These are phyloP conservation scores for Yponomeuta cagnagella DNA, from an alignment of 2,888 invertebrate species.

Conservation along the genomic window DNA sequence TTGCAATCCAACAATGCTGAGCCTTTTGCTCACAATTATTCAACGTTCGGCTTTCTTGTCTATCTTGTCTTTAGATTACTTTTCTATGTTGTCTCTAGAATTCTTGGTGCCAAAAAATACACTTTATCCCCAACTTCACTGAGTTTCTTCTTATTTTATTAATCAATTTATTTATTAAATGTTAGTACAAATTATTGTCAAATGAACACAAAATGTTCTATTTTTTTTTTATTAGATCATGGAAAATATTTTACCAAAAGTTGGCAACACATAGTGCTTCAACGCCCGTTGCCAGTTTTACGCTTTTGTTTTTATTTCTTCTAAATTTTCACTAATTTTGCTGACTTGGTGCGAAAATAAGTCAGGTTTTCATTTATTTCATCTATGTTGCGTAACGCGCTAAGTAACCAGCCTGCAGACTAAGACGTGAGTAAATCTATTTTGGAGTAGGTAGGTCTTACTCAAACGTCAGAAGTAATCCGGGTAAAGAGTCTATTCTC, in stretches of 20 bases:
- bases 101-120: too few species aligned
- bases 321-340: neutral
- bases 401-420: neutral
- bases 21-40: too few species aligned
- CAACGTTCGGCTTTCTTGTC: too few species aligned
- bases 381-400: neutral
- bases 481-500: neutral
- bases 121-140: too few species aligned
- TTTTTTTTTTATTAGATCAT: too few species aligned
- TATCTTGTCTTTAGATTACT: too few species aligned
- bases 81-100: too few species aligned
- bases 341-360: neutral
- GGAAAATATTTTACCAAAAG: neutral
- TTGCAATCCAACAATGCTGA: neutral
- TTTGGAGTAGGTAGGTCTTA: neutral
- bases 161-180: too few species aligned
- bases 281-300: conserved; percentile 16
- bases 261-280: neutral
- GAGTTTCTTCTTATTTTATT: too few species aligned
- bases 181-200: too few species aligned
- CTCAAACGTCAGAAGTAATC: neutral
- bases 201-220: too few species aligned
- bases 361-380: neutral
- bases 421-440: neutral
- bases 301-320: conserved; percentile 12